Base-by-base conservation (phyloP, 2,113 vertebrate genomes). In the Irena cyanogastra region DNA sequence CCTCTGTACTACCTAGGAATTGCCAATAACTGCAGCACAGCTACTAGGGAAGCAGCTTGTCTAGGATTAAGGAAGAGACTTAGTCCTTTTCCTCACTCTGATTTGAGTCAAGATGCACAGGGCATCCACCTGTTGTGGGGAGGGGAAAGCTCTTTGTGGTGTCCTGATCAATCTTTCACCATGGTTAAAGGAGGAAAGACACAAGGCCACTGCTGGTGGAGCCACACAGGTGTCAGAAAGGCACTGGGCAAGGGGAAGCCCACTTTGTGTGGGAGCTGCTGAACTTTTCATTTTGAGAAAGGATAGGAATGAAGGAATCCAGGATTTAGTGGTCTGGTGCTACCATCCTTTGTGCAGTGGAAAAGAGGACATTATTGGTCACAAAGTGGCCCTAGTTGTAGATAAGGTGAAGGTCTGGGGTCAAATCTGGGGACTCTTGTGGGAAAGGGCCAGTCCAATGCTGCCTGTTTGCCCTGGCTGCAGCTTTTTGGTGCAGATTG, bases 131-230 rank as follows among this genome's bases (percentile, higher is more conserved):
- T 60, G 16, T 45, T 9, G 2, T 12, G 31, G 10, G 2, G 7
- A 31, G 7, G 5, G 7, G 22, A 6, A 19, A 22, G 16, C 14
- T 41, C 19, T 65, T 28, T 9, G 31, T 70, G 60, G 14, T 26
- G 16, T 47, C 23, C 41, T 0, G 0, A 5, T 66, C 0, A 1
- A 31, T 84, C 52, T 50, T 54, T 39, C 4, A 2, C 45, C 1
- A 0, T 20, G 12, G 13, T 22, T 65, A 11, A 44, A 84, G 31
- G 37, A 81, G 39, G 22, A 52, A 49, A 22, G 30, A 7, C 42
- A 11, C 26, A 31, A 50, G 20, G 16, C 12, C 5, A 2, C 13
- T 59, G 23, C 26, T 71, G 35, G 11, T 39, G 71, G 45, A 72
- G 30, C 9, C 21, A 31, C 10, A 12, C 16, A 27, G 23, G 11